Evolutionary conservation across 2,888 invertebrate species (phyloP).

Genomic region (Drosophila borborema): DNA sequence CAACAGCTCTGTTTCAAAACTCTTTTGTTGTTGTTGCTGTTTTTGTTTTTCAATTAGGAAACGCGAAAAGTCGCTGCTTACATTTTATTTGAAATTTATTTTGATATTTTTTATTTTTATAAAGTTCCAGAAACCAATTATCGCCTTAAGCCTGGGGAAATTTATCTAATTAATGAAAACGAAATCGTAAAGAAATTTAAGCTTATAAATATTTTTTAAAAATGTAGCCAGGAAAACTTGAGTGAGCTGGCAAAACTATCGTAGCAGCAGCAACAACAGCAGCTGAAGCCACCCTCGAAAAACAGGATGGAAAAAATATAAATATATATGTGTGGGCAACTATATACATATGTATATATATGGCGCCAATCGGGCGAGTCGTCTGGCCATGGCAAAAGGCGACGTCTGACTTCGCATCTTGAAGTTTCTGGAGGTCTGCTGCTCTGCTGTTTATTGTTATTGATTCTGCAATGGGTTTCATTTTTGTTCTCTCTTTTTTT

Average conservation of each 20-base stretch:
- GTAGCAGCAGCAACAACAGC: background rate
- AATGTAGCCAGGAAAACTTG: conserved; percentile 24
- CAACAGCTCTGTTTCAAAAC: conserved; percentile 5
- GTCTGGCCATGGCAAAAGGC: conserved; percentile 54
- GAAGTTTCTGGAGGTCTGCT: conserved; percentile 33
- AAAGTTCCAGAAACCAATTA: conserved; percentile 32
- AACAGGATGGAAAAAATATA: conserved; percentile 28
- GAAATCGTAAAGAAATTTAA: background rate
- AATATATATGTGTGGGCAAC: too few species aligned
- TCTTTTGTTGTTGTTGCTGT: conserved; percentile 24
- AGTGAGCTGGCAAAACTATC: conserved; percentile 47
- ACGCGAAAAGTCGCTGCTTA: conserved; percentile 9
- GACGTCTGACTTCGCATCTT: conserved; percentile 61
- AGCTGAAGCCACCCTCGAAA: conserved; percentile 28
- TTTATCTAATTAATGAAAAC: conserved; percentile 28
- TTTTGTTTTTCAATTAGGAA: conserved; percentile 37
- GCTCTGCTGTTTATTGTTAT: conserved; percentile 68
- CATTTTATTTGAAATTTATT: background rate
- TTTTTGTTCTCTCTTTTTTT: background rate
- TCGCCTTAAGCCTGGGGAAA: conserved; percentile 23
- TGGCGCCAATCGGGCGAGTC: conserved; percentile 70
- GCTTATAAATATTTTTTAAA: background rate
- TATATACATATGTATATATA: background rate
- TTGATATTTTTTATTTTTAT: conserved; percentile 11
- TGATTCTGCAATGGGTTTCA: conserved; percentile 51